Conservation (phyloP, 1,140 invertebrate species). For the Paraescarpia echinospica region DNA sequence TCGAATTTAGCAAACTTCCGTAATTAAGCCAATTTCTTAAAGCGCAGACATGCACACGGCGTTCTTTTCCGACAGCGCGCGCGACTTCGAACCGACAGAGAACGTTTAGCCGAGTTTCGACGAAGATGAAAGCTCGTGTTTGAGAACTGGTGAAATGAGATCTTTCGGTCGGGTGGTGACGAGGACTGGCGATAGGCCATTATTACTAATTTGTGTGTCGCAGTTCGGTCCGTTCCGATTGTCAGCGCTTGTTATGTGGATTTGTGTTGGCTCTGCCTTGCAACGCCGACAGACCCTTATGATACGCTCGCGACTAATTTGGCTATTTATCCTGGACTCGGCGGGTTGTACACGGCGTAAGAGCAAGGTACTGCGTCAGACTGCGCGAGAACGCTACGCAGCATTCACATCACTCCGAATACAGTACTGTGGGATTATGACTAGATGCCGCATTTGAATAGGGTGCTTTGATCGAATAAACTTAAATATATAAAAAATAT, state of each 20-base stretch:
- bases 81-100: not conserved
- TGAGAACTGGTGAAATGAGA: not conserved
- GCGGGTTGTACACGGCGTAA: not conserved
- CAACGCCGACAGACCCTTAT: not conserved
- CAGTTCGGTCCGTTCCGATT: not conserved
- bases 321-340: not conserved
- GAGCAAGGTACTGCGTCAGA: not conserved
- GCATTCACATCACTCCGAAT: not conserved
- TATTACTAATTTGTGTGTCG: not conserved
- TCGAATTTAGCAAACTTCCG: not conserved
- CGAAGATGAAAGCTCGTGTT: not conserved
- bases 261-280: not conserved
- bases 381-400: not conserved
- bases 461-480: not conserved
- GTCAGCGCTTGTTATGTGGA: not conserved
- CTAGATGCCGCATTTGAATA: not conserved
- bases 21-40: conserved; percentile 6
- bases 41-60: not conserved
- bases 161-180: not conserved
- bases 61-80: too few relatives aligned
- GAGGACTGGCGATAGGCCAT: not conserved
- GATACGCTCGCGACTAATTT: not conserved
- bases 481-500: not conserved
- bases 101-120: not conserved
- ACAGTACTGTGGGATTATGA: not conserved